Base-by-base conservation (phyloP, 2,888 invertebrate genomes). In the Hypselothyrea guttata region DNA sequence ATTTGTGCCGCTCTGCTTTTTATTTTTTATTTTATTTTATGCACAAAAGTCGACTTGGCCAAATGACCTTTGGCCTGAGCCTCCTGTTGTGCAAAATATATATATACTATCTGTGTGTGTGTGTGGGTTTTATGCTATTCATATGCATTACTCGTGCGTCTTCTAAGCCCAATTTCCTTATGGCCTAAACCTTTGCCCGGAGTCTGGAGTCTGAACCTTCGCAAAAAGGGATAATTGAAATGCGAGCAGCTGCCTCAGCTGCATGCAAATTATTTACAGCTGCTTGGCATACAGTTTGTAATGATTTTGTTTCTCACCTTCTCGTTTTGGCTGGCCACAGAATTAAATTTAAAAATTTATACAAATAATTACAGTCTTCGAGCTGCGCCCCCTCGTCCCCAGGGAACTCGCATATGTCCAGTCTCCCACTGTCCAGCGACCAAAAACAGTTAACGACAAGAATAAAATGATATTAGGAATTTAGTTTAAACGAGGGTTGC, bases 401-500 rank as follows among this genome's bases (percentile, higher is more conserved):
- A 54, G 67, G 73, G 63, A 63, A 63, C 48, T 46, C 60, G 63
- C 73, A 73, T 66, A 75, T 75, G 73, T 71, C 53, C 53, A 54
- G n/a, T n/a, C n/a, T n/a, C 22, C 22, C 22, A 5, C 5, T 22
- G 22, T 22, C 62, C 65, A 53, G 42, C 52, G 33, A 47, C 58
- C 42, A 61, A 34, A n/a, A 42, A 40, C 55, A 55, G 59, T 65
- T 52, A 65, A 56, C 45, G 45, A 38, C 30, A 62, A 47, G 41
- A 56, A 68, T 30, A 55, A 31, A 75, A 75, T 75, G 61, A 75
- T 67, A 74, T 74, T 74, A 74, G 67, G 67, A 74, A 75, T 74
- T 74, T 75, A 75, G 72, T 78, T 78, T 75, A 75, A 78, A 74
- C 70, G 76, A 76, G 78, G 78, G 76, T 78, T 79, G 79, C 62